phyloP scores from a whole-genome alignment of 2,113 vertebrate species.

The Tinamus guttatus region DNA sequence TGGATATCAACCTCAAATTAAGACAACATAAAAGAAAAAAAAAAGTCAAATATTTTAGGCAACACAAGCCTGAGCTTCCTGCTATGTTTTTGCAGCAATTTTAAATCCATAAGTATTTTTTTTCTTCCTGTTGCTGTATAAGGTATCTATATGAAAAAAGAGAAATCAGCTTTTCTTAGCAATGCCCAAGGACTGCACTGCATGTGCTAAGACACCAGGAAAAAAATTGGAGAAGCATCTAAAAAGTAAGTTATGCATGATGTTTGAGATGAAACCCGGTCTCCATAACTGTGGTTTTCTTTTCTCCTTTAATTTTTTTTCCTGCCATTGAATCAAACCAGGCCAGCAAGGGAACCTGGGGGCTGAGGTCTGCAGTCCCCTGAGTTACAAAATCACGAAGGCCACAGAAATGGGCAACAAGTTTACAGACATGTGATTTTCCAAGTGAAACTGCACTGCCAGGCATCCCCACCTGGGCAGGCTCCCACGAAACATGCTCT shows the following conservation, averaged over 20 bases:
- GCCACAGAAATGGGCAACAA: background rate
- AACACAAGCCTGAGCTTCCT: background rate
- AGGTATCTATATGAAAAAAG: background rate
- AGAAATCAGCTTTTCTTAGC: background rate
- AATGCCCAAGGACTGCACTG: background rate
- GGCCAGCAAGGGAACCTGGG: fast-evolving
- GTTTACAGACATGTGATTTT: background rate
- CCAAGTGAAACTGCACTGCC: background rate
- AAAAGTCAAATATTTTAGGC: background rate
- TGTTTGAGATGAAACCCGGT: background rate
- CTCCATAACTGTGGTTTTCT: background rate
- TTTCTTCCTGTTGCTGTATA: background rate
- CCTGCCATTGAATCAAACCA: background rate
- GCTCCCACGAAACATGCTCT: too few species aligned
- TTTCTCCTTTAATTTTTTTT: too few species aligned
- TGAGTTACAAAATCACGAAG: background rate
- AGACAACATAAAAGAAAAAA: background rate
- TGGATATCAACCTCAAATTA: conserved; percentile 14
- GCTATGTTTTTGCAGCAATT: background rate
- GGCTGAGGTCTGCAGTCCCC: background rate
- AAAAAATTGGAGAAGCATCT: background rate
- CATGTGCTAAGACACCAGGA: background rate
- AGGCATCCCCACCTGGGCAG: too few species aligned
- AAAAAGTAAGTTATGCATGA: background rate
- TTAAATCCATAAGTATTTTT: background rate